Evolutionary conservation across 2,888 invertebrate species (phyloP), one percentile per base, ranked within the genome.

Genomic region (Cacoxenus indagator): DNA sequence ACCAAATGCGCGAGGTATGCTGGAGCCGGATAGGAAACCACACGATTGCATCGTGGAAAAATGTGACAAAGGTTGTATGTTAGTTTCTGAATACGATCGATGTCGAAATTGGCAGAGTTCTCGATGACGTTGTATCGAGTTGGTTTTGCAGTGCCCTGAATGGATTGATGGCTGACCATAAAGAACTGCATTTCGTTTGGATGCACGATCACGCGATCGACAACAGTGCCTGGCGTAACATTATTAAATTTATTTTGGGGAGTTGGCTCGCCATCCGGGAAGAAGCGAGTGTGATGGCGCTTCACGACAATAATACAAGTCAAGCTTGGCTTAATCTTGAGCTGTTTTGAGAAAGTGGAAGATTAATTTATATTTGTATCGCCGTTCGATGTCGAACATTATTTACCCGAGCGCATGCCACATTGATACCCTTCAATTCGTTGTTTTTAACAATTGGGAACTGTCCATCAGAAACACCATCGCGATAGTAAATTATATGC

Each of bases 241-340:
- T 95, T 96, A 4, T 89, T 85, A 74, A 92, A 93, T 81, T 88
- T 91, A 89, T 90, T 90, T 75, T 85, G 89, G 74, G 89, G 66
- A 29, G 72, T 66, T 5, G 76, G 48, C 0, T 26, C 22, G 0
- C 66, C 68, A 0, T 29, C 37, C n/a, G 90, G 87, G 74, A 89
- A 87, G 77, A 89, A 88, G 84, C 98, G 91, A 0, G 97, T 96
- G 85, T 99, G 98, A 89, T 99, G 99, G 0, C 99, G 91, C 88
- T 99, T 99, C 87, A 99, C 98, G 0, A 99, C 98, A 8, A 98
- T 94, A 51, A 98, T 89, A 87, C 97, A 98, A 31, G 97, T 94
- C 26, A 99, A 92, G 64, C 92, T 91, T 0, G 98, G 96, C 0
- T 86, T 87, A 4, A 90, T 90, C 4, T 87, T 61, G 1, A 87